Conservation (phyloP, 1,140 invertebrate species). For the Listronotus oregonensis region DNA sequence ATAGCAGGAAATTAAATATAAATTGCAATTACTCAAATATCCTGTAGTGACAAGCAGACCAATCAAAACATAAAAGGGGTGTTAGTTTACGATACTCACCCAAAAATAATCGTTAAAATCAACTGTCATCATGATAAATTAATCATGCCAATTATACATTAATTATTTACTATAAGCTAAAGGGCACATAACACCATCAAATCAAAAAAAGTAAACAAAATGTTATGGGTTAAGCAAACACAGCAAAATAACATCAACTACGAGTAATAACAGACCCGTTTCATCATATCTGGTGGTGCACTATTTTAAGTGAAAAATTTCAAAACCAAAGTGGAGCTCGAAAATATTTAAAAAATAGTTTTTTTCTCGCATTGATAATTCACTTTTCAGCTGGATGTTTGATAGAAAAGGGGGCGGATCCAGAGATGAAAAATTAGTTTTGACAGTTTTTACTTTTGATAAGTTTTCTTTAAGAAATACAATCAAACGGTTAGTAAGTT, state of each 20-base stretch:
- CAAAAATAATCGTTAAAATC: constrained; percentile 83
- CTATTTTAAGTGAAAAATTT: neutral
- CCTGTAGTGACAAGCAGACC: neutral
- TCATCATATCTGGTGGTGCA: constrained; percentile 11
- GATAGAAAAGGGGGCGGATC: constrained; percentile 32
- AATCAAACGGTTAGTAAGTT: too few species aligned
- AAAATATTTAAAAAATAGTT: constrained; percentile 12
- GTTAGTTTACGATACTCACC: constrained; percentile 61
- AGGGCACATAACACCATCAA: constrained; percentile 38
- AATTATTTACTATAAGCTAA: constrained; percentile 29
- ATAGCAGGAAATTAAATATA: constrained; percentile 13
- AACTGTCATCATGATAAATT: constrained; percentile 67
- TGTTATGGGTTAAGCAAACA: constrained; percentile 28
- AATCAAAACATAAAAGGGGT: constrained; percentile 8
- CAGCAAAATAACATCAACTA: constrained; percentile 25
- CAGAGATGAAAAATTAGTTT: constrained; percentile 6
- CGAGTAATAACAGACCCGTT: constrained; percentile 27
- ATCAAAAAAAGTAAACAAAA: constrained; percentile 29
- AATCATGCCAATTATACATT: constrained; percentile 43
- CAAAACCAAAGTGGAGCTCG: neutral
- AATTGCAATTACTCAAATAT: constrained; percentile 18
- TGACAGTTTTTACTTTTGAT: neutral
- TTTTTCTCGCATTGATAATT: constrained; percentile 6
- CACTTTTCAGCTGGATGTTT: constrained; percentile 15
- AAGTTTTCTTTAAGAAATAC: too few species aligned